Conservation (phyloP, 1,140 invertebrate genomes). For the Leptinotarsa defecta region DNA sequence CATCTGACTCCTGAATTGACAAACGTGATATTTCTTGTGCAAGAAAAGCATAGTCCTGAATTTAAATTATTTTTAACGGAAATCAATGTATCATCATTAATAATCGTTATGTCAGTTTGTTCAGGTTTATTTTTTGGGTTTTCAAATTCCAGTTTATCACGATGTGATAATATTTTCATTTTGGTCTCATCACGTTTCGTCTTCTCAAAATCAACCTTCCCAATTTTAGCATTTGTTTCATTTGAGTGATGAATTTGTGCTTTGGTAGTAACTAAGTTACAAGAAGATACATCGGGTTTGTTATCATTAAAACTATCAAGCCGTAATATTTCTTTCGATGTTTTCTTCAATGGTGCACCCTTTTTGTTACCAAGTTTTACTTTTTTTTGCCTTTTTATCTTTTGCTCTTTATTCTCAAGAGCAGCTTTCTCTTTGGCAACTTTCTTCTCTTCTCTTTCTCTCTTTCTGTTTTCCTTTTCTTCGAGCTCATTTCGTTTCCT, state of each 20-base stretch:
- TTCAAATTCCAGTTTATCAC: not conserved
- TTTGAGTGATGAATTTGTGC: not conserved
- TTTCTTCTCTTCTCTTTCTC: not conserved
- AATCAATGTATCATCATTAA: not conserved
- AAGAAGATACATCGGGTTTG: not conserved
- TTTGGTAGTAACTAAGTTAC: not conserved
- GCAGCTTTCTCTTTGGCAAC: not conserved
- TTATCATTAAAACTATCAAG: not conserved
- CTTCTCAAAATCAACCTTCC: not conserved
- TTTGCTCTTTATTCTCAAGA: not conserved
- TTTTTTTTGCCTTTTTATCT: not conserved
- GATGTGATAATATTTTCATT: not conserved
- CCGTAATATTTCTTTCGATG: not conserved
- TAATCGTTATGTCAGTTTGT: not conserved
- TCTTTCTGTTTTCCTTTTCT: slow-evolving; percentile 1
- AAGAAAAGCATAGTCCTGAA: not conserved
- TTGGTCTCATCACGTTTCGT: not conserved
- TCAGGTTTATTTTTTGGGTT: not conserved
- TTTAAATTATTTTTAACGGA: too few species aligned
- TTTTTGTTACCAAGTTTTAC: not conserved
- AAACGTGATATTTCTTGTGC: not conserved
- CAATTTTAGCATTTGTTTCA: not conserved
- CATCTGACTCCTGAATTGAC: not conserved
- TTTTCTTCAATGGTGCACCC: not conserved
- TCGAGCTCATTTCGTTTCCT: not conserved